A percentile compares a stretch with the other conserved stretches of the same genome.
phyloP scores from a whole-genome alignment of 2,113 vertebrate genomes.

The Oreotragus oreotragus region DNA sequence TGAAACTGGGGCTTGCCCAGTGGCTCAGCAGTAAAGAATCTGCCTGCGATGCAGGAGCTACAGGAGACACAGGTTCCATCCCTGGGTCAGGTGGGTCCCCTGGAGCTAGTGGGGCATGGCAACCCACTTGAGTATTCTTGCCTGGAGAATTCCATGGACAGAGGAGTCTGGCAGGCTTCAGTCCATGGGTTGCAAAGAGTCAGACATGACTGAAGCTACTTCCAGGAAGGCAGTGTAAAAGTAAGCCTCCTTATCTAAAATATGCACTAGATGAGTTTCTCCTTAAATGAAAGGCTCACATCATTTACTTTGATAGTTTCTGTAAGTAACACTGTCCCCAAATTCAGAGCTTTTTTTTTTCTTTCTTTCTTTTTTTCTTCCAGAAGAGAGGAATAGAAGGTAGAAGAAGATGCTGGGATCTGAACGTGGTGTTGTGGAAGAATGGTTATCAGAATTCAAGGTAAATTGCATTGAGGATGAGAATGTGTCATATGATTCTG shows the following conservation, averaged over 20 bases:
- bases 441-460: conserved; percentile 99
- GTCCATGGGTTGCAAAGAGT: not conserved
- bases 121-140: not conserved
- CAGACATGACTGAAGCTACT: not conserved
- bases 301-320: conserved; percentile 1
- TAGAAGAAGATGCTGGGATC: conserved; percentile 93
- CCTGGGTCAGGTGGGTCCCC: not conserved
- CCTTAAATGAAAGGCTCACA: not conserved
- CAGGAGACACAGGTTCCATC: not conserved
- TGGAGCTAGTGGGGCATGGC: not conserved
- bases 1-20: not conserved
- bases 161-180: not conserved
- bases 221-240: not conserved
- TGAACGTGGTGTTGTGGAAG: conserved; percentile 94
- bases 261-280: conserved; percentile 2
- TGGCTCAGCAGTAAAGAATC: not conserved
- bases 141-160: not conserved
- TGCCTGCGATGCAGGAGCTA: not conserved
- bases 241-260: not conserved
- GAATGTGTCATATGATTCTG: not conserved
- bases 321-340: not conserved
- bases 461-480: conserved; percentile 77
- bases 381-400: conserved; percentile 75
- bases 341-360: not conserved
- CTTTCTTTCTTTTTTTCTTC: not conserved